Evolutionary conservation across 2,797 vertebrate genomes (phyloP).

Genomic region (Enteromius anoplus): DNA sequence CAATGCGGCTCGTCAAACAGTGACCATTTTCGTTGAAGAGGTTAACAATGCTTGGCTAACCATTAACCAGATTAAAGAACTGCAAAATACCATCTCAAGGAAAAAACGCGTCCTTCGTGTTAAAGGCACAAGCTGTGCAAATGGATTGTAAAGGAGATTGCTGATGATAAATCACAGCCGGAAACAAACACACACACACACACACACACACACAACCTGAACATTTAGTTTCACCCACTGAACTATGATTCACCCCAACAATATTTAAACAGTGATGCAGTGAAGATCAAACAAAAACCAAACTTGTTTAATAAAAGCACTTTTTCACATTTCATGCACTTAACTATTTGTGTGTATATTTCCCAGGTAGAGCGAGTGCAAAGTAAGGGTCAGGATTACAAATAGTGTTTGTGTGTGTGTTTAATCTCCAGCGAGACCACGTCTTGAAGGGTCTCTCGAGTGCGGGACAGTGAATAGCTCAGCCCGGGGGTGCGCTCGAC

Average conservation of each 20-base stretch:
- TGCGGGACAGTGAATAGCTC: conserved; percentile 17
- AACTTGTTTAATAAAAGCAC: conserved; percentile 9
- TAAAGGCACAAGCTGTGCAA: conserved; percentile 29
- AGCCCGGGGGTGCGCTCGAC: conserved; percentile 35
- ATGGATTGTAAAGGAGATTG: conserved; percentile 58
- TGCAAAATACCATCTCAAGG: conserved; percentile 37
- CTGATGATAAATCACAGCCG: conserved; percentile 49
- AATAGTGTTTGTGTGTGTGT: conserved; percentile 21
- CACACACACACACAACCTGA: not conserved
- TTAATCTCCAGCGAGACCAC: conserved; percentile 21
- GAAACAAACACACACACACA: not conserved
- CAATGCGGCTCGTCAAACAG: conserved; percentile 74
- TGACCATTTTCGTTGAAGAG: conserved; percentile 67
- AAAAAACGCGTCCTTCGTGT: conserved; percentile 57
- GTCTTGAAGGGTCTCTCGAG: conserved; percentile 23
- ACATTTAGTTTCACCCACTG: not conserved
- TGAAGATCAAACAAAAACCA: conserved; percentile 38
- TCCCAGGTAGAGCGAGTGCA: conserved; percentile 1
- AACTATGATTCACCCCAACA: conserved; percentile 8
- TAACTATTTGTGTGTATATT: not conserved
- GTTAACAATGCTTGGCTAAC: conserved; percentile 72
- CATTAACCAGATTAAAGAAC: conserved; percentile 77
- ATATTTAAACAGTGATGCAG: conserved; percentile 16
- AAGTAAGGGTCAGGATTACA: conserved; percentile 1
- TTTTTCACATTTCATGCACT: not conserved